Percentiles rank a stretch among this genome's conserved stretches.
Conservation (phyloP, 1,140 invertebrate species). For the Coelopa frigida region DNA sequence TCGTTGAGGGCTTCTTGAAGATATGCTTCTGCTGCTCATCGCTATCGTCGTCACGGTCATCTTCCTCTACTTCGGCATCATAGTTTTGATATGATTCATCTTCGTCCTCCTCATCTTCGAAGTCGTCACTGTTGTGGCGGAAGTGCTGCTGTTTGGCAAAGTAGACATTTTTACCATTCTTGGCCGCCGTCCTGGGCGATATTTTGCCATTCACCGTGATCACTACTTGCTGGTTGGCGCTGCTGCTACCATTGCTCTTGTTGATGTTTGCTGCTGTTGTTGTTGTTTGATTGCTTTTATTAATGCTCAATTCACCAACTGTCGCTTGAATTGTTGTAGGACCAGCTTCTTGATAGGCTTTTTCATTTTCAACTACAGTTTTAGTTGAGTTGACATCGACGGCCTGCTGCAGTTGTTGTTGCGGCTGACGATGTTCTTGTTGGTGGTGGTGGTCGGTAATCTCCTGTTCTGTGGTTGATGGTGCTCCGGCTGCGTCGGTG, state of each 20-base stretch:
- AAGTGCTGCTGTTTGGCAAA: background rate
- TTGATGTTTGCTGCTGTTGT: conserved; percentile 32
- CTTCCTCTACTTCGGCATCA: conserved; percentile 10
- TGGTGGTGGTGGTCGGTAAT: too few relatives aligned
- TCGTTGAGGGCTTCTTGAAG: conserved; percentile 20
- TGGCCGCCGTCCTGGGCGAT: background rate
- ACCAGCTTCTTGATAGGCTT: background rate
- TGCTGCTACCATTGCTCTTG: conserved; percentile 16
- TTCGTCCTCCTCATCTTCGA: conserved; percentile 7
- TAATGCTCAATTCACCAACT: too few relatives aligned
- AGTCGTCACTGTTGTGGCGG: background rate
- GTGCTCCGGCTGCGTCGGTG: conserved; percentile 1
- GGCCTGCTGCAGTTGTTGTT: background rate
- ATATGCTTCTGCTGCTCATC: background rate
- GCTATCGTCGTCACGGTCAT: conserved; percentile 25
- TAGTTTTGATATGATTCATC: conserved; percentile 13
- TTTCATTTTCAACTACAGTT: background rate
- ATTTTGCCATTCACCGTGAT: background rate
- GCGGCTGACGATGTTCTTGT: too few relatives aligned
- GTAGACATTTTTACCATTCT: conserved; percentile 1
- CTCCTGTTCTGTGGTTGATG: background rate
- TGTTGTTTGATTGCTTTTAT: conserved; percentile 12
- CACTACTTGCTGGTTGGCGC: conserved; percentile 4
- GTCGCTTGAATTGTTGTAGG: background rate
- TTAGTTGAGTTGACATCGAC: conserved; percentile 1